These are phyloP conservation scores for Spinus pinus DNA, from an alignment of 2,797 vertebrate species.

Conservation along the genomic window DNA sequence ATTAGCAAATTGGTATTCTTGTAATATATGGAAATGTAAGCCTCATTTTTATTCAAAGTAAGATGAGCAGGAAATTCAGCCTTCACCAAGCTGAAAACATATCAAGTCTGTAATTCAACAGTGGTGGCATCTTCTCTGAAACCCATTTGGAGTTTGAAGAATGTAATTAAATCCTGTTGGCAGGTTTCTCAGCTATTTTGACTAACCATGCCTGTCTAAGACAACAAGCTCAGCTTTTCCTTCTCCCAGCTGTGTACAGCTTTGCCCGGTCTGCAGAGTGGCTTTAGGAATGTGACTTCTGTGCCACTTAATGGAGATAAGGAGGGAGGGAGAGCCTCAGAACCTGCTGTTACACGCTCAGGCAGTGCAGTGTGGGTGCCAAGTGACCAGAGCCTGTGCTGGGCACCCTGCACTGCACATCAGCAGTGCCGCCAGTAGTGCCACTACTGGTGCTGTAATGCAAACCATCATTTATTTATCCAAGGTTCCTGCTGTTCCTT, in stretches of 20 bases:
- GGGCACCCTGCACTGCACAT: not conserved
- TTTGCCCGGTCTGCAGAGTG: not conserved
- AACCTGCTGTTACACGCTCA: not conserved
- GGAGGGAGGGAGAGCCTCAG: not conserved
- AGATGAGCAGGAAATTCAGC: conserved; percentile 24
- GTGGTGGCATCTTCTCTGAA: not conserved
- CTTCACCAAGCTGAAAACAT: not conserved
- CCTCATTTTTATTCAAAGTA: conserved; percentile 7
- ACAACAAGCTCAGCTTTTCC: not conserved
- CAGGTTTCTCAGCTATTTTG: not conserved
- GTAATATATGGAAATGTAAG: not conserved
- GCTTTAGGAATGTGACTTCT: not conserved
- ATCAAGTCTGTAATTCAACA: not conserved
- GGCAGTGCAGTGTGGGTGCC: not conserved
- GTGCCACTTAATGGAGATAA: not conserved
- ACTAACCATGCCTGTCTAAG: not conserved
- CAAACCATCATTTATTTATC: not conserved
- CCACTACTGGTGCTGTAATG: not conserved
- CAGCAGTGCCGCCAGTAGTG: not conserved
- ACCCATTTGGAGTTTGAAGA: not conserved
- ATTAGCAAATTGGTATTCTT: not conserved
- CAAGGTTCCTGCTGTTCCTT: not conserved
- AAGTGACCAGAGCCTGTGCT: not conserved
- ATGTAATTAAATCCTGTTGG: conserved; percentile 9
- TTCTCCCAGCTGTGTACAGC: not conserved